Base-by-base conservation (phyloP, 2,888 invertebrate genomes). In the Agonopterix subpropinquella region DNA sequence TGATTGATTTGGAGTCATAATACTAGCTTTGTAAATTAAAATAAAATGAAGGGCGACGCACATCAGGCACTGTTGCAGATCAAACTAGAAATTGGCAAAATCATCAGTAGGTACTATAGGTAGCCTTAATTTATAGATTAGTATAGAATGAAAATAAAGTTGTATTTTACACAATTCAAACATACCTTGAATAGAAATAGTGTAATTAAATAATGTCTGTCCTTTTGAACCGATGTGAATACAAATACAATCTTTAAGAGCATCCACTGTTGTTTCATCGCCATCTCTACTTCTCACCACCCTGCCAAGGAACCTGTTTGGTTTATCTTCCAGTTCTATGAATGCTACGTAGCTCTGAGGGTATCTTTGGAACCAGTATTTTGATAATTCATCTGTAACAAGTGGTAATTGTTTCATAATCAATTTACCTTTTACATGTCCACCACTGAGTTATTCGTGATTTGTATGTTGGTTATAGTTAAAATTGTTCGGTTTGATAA, bases 211-310 rank as follows among this genome's bases (percentile, higher is more conserved):
- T 45, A 94, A 79, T 1, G 92, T 90, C 54, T 91, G 91, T 59
- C 91, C 91, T 59, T 92, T 91, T 1, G 79, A 66, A 0, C 95
- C 95, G 50, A 95, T 75, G 68, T 92, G 93, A 45, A 95, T 70
- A 57, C 93, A 91, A 15, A 89, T 73, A 53, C 90, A 92, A 28
- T 91, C 86, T 18, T 84, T 76, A 5, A 91, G 57, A 2, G 51
- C 48, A 9, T 80, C 78, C n/a, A 73, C 48, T n/a, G 69, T 45
- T 11, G 67, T 52, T n/a, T 62, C 62, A 28, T 69, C 59, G n/a
- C 62, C 65, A 13, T 57, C 51, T 9, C 50, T 53, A 54, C 80
- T 67, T 49, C 53, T 74, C 10, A 85, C 52, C 2, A 80, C 52
- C 53, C 87, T 69, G 4, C 85, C 87, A 4, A 79, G 61, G 47